Percentiles rank a stretch among this genome's conserved stretches.
phyloP scores from a whole-genome alignment of 2,113 vertebrate genomes.

The Diphyllodes magnificus region DNA sequence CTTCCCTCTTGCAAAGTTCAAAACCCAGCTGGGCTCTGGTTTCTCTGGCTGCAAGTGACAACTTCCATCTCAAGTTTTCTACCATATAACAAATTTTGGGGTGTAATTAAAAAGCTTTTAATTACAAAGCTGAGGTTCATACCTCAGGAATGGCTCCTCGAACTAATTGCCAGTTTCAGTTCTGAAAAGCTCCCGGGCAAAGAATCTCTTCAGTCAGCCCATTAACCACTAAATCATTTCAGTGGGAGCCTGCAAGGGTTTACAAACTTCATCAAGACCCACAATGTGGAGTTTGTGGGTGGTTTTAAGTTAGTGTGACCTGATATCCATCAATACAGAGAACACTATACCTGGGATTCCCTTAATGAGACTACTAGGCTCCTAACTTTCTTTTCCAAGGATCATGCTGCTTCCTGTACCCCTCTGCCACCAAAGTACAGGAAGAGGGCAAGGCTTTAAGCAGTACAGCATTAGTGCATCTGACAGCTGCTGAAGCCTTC shows the following conservation, averaged over 20 bases:
- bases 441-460: neutral
- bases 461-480: neutral
- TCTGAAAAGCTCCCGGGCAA: neutral
- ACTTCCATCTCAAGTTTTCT: neutral
- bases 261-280: neutral
- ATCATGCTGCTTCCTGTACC: neutral
- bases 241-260: neutral
- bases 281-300: neutral
- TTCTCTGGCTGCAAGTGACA: neutral
- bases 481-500: neutral
- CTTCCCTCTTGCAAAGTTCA: neutral
- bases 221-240: neutral
- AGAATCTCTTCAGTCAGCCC: rapidly evolving
- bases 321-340: neutral
- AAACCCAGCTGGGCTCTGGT: neutral
- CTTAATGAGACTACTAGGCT: neutral
- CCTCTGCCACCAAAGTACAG: rapidly evolving
- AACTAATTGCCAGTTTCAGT: neutral
- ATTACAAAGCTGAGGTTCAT: neutral
- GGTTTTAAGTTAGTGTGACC: neutral
- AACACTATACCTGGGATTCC: neutral
- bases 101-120: neutral
- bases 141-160: neutral
- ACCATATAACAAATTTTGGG: neutral
- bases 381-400: neutral